Evolutionary conservation across 1,140 invertebrate species (phyloP).

Genomic region (Bombus sylvicola): DNA sequence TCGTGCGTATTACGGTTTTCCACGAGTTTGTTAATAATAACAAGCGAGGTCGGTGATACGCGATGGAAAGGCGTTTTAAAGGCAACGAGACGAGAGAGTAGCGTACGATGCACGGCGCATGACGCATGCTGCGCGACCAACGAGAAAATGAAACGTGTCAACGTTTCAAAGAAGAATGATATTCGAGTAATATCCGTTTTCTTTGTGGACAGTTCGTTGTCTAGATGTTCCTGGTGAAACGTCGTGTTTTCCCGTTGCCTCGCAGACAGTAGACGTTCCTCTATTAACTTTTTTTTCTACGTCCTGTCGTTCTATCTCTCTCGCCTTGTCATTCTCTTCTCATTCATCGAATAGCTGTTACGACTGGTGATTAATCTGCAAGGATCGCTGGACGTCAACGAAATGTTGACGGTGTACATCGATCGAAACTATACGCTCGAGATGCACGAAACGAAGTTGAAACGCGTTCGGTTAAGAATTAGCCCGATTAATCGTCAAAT

Average conservation of each 20-base stretch:
- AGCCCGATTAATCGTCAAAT: too few species aligned
- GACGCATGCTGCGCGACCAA: neutral
- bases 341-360: too few species aligned
- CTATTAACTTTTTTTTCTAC: too few species aligned
- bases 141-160: slow-evolving; percentile 63
- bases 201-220: slow-evolving; percentile 56
- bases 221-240: slow-evolving; percentile 13
- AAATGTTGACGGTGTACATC: too few species aligned
- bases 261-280: slow-evolving; percentile 10
- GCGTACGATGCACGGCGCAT: neutral
- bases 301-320: too few species aligned
- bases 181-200: slow-evolving; percentile 61
- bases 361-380: too few species aligned
- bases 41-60: neutral
- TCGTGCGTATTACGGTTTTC: too few species aligned
- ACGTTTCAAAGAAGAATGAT: slow-evolving; percentile 59
- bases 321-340: neutral
- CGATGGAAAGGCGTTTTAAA: neutral
- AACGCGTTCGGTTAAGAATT: too few species aligned
- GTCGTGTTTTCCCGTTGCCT: slow-evolving; percentile 12
- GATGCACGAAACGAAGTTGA: too few species aligned
- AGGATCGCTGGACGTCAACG: too few species aligned
- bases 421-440: too few species aligned
- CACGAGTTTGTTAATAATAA: slow-evolving; percentile 3
- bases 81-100: neutral